phyloP scores from a whole-genome alignment of 2,888 invertebrate genomes.

The Junonia oenone region DNA sequence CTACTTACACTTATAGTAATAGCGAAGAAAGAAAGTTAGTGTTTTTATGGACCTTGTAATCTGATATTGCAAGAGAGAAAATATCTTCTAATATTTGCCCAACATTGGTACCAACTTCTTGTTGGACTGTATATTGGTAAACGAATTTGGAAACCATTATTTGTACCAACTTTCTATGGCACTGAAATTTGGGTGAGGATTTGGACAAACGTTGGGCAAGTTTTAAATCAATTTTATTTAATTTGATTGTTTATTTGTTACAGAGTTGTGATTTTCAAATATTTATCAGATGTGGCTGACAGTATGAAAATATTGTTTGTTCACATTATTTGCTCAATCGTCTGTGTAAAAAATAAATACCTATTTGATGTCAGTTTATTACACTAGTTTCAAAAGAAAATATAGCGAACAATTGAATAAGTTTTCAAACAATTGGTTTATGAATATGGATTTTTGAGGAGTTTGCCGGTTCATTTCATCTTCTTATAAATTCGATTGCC shows the following conservation, averaged over 20 bases:
- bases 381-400: background rate
- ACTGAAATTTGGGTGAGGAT: too few species aligned
- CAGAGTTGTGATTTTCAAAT: too few species aligned
- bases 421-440: background rate
- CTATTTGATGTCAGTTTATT: background rate
- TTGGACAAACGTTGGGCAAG: too few species aligned
- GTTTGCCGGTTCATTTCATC: background rate
- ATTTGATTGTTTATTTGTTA: too few species aligned
- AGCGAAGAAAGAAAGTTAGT: background rate
- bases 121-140: background rate
- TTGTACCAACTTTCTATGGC: too few species aligned
- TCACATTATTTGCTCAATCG: too few species aligned
- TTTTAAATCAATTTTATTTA: too few species aligned
- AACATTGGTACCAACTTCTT: background rate
- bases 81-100: background rate
- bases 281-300: too few species aligned
- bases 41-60: background rate
- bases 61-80: background rate
- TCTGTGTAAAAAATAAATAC: too few species aligned
- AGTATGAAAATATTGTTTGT: too few species aligned
- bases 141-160: too few species aligned
- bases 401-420: background rate
- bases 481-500: background rate
- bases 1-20: background rate
- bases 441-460: background rate